Percentiles rank a stretch among this genome's conserved stretches.
Conservation (phyloP, 2,888 invertebrate genomes). For the Pyrocoelia pectoralis region DNA sequence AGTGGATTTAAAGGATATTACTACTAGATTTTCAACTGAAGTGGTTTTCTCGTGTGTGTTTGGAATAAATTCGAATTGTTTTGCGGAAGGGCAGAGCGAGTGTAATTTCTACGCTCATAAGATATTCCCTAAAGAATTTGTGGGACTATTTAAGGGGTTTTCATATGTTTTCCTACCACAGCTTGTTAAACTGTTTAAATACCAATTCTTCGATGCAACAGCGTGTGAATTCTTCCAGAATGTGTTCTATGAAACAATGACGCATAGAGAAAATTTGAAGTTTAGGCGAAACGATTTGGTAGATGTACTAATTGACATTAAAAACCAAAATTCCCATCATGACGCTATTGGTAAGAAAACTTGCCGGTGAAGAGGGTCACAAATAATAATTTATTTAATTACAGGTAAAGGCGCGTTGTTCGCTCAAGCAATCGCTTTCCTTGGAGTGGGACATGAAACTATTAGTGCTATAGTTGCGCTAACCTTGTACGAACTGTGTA, state of each 20-base stretch:
- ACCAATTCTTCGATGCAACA: slow-evolving; percentile 50
- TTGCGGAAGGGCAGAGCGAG: slow-evolving; percentile 36
- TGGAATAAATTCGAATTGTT: slow-evolving; percentile 58
- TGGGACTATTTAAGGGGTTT: slow-evolving; percentile 14
- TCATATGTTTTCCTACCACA: slow-evolving; percentile 38
- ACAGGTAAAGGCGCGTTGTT: not conserved
- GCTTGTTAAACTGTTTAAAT: slow-evolving; percentile 47
- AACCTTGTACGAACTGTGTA: slow-evolving; percentile 59
- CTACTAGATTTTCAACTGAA: slow-evolving; percentile 59
- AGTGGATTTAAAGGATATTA: slow-evolving; percentile 50
- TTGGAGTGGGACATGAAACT: slow-evolving; percentile 64
- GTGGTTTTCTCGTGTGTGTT: slow-evolving; percentile 61
- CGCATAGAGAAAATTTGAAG: slow-evolving; percentile 46
- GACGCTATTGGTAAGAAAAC: not conserved
- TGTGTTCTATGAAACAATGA: slow-evolving; percentile 52
- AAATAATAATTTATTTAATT: too few species aligned
- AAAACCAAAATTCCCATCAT: slow-evolving; percentile 33
- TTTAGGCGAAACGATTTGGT: slow-evolving; percentile 59
- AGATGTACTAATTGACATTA: slow-evolving; percentile 56
- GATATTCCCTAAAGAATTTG: not conserved
- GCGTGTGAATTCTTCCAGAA: slow-evolving; percentile 51
- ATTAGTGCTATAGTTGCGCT: slow-evolving; percentile 61
- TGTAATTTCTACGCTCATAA: not conserved
- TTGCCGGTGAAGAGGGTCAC: not conserved
- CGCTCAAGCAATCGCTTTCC: slow-evolving; percentile 61